Percentiles rank a stretch among this genome's conserved stretches.
These are phyloP conservation scores for Coelopa frigida DNA, from an alignment of 1,140 invertebrate species.

Conservation along the genomic window DNA sequence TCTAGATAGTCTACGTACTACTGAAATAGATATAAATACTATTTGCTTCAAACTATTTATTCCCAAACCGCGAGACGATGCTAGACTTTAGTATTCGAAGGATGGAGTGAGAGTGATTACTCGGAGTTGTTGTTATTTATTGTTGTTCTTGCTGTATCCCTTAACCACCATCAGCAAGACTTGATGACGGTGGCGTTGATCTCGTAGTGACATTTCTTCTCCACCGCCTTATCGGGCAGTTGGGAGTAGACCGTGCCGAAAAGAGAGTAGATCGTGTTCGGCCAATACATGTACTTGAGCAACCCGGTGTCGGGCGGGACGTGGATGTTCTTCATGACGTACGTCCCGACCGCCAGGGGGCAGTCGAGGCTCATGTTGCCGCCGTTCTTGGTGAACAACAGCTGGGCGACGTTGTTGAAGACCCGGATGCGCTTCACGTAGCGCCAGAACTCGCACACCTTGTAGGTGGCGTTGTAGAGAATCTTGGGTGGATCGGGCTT, in stretches of 20 bases:
- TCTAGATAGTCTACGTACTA: too few species aligned
- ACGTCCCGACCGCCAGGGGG: slow-evolving; percentile 26
- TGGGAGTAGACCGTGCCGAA: slow-evolving; percentile 24
- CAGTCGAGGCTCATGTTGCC: slow-evolving; percentile 35
- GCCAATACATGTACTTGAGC: slow-evolving; percentile 36
- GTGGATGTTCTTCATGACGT: slow-evolving; percentile 29
- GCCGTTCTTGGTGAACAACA: slow-evolving; percentile 22
- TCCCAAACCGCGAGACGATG: too few species aligned
- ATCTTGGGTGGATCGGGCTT: slow-evolving; percentile 19
- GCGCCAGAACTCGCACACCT: slow-evolving; percentile 34
- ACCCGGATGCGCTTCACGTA: slow-evolving; percentile 27
- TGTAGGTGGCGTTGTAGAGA: slow-evolving; percentile 28
- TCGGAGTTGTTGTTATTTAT: too few species aligned
- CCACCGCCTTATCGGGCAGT: slow-evolving; percentile 20
- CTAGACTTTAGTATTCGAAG: too few species aligned
- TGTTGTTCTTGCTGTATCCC: too few species aligned
- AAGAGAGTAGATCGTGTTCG: slow-evolving; percentile 29
- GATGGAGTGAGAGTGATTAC: too few species aligned
- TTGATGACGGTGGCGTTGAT: slow-evolving; percentile 33
- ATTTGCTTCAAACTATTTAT: too few species aligned
- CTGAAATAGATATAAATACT: too few species aligned
- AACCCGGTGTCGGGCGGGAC: slow-evolving; percentile 32
- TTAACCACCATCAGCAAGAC: slow-evolving; percentile 18
- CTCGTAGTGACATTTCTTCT: slow-evolving; percentile 25
- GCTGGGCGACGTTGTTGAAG: slow-evolving; percentile 28